Conservation (phyloP, 1,140 invertebrate genomes). For the Charaxes varanes region DNA sequence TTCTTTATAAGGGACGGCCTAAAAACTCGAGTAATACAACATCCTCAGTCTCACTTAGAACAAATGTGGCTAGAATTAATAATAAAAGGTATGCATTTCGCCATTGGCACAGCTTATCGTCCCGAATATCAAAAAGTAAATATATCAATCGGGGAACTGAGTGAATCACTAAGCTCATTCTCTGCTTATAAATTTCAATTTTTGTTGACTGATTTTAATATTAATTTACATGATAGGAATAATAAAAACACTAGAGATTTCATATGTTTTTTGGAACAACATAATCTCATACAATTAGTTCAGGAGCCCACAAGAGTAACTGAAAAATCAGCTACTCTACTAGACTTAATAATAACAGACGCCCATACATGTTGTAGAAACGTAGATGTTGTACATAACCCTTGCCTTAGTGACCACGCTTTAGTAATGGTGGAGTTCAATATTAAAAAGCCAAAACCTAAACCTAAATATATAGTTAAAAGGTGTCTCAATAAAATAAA, state of each 20-base stretch:
- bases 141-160: constrained; percentile 5
- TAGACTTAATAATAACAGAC: constrained; percentile 22
- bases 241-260: constrained; percentile 9
- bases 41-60: constrained; percentile 7
- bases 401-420: constrained; percentile 23
- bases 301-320: constrained; percentile 25
- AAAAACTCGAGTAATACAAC: constrained; percentile 1
- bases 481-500: constrained; percentile 13
- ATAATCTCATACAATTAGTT: constrained; percentile 20
- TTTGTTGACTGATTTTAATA: constrained; percentile 27
- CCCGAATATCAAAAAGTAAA: neutral
- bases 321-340: constrained; percentile 8
- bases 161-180: constrained; percentile 4
- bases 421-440: constrained; percentile 15
- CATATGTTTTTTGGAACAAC: constrained; percentile 14
- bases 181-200: constrained; percentile 4
- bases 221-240: constrained; percentile 15
- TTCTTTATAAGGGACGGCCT: constrained; percentile 16
- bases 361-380: constrained; percentile 13
- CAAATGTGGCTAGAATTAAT: constrained; percentile 15
- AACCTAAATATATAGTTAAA: neutral
- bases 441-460: constrained; percentile 16
- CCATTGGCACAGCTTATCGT: constrained; percentile 10
- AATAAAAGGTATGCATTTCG: constrained; percentile 2
- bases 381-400: constrained; percentile 20